A percentile compares a stretch with the other conserved stretches of the same genome.
Conservation (phyloP, 1,140 invertebrate species). For the Tetramorium simillimum region DNA sequence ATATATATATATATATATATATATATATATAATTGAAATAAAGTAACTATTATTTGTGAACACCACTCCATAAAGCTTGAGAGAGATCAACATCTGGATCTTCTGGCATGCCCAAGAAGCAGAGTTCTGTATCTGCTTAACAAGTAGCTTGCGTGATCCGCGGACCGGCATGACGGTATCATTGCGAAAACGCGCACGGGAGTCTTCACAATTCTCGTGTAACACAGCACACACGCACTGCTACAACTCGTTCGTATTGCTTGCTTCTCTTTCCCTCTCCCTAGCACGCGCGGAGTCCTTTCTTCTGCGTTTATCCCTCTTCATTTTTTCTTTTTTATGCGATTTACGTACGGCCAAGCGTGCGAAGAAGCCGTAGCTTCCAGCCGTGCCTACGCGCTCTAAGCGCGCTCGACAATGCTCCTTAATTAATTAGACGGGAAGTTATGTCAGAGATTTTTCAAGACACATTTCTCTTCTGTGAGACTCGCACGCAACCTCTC, state of each 20-base stretch:
- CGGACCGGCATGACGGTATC: slow-evolving; percentile 25
- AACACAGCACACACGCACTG: slow-evolving; percentile 31
- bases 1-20: slow-evolving; percentile 51
- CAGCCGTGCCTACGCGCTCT: slow-evolving; percentile 32
- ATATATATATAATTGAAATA: background rate
- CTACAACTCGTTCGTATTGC: background rate
- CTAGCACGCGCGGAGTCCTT: background rate
- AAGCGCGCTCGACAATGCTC: slow-evolving; percentile 77
- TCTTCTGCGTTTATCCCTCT: slow-evolving; percentile 21
- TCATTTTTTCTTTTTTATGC: slow-evolving; percentile 45
- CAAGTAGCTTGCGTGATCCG: slow-evolving; percentile 43
- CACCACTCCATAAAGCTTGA: background rate
- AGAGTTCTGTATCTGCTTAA: slow-evolving; percentile 49
- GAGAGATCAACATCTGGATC: slow-evolving; percentile 30
- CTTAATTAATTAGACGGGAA: slow-evolving; percentile 83
- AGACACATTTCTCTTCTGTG: slow-evolving; percentile 78
- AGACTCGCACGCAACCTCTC: slow-evolving; percentile 75
- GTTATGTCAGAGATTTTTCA: slow-evolving; percentile 83
- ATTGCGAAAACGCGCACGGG: slow-evolving; percentile 51
- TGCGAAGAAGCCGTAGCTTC: slow-evolving; percentile 46
- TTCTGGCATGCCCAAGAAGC: slow-evolving; percentile 16
- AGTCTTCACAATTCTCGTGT: slow-evolving; percentile 42
- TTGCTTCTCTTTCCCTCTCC: background rate
- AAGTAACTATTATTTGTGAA: background rate
- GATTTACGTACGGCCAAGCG: slow-evolving; percentile 50